Base-by-base conservation (phyloP, 2,113 vertebrate species). In the Microtus ochrogaster region DNA sequence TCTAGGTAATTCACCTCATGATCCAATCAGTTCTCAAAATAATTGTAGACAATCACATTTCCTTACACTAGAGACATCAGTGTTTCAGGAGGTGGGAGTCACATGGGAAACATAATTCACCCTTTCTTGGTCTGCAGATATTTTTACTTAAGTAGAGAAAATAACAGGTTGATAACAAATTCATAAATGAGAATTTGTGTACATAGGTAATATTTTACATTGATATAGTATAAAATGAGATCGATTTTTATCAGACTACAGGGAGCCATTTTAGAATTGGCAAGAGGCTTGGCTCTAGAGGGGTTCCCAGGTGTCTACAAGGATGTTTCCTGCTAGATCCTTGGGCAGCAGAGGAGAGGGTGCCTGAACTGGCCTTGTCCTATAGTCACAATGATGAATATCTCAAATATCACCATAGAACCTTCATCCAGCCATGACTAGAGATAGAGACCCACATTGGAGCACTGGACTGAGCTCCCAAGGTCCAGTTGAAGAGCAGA, bases 111-210 rank as follows among this genome's bases (percentile, higher is more conserved):
- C 8, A n/a, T 81, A 79, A 70, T 66, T 66, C 12, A 66, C 39
- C 2, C 26, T 36, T 96, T 94, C 36, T 74, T 72, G 10, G 1
- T 19, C 72, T 83, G 1, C 17, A 47, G 11, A 16, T 11, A 19
- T 0, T 49, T 91, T 95, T 93, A 74, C 36, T 91, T 63, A 76
- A 26, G 28, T 28, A 12, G 12, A 12, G 10, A 52, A 63, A 74
- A 22, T 78, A 36, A 83, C n/a, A 83, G 2, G 6, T 61, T 89
- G n/a, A 86, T 86, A 72, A 91, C 14, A 36, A 87, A 63, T 68
- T 93, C 16, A 85, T 70, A 70, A 81, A 77, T 63, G 86, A 85
- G 30, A 89, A 89, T 91, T 83, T 92, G 78, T 22, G 9, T 70
- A 55, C 39, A 70, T 17, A 85, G 11, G 65, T 91, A 33, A 78